A percentile compares a stretch with the other conserved stretches of the same genome.
Conservation (phyloP, 2,113 vertebrate species). For the Tragelaphus scriptus region DNA sequence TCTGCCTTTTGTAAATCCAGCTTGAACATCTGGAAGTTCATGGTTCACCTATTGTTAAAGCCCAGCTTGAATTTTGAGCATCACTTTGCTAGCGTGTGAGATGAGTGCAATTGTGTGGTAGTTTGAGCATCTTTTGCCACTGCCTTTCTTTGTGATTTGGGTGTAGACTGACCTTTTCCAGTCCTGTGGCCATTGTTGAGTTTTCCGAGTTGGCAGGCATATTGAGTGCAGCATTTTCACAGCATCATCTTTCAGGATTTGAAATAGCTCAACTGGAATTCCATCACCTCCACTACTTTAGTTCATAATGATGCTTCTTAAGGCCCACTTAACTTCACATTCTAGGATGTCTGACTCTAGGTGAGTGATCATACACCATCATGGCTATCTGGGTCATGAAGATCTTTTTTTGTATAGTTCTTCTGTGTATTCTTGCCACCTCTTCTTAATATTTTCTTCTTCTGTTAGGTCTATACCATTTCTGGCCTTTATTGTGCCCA, state of each 20-base stretch:
- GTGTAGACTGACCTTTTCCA: background rate
- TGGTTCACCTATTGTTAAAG: background rate
- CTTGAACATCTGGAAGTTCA: background rate
- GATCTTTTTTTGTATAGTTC: background rate
- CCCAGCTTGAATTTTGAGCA: background rate
- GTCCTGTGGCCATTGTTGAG: background rate
- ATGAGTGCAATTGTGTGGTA: background rate
- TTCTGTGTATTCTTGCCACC: background rate
- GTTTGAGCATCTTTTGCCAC: background rate
- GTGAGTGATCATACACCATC: background rate
- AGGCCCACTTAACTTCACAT: background rate
- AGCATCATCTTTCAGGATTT: background rate
- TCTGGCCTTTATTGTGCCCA: background rate
- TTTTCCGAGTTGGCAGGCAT: background rate
- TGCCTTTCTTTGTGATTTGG: background rate
- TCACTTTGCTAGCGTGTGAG: background rate
- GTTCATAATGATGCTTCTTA: background rate
- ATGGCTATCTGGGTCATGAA: background rate
- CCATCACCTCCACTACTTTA: background rate
- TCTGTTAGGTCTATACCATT: background rate
- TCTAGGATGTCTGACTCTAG: background rate
- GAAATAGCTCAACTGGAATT: background rate
- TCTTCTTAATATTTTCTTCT: background rate
- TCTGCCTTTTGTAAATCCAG: background rate
- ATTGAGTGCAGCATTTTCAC: background rate